These are phyloP conservation scores for Garrulus glandarius DNA, from an alignment of 2,797 vertebrate species.

Conservation along the genomic window DNA sequence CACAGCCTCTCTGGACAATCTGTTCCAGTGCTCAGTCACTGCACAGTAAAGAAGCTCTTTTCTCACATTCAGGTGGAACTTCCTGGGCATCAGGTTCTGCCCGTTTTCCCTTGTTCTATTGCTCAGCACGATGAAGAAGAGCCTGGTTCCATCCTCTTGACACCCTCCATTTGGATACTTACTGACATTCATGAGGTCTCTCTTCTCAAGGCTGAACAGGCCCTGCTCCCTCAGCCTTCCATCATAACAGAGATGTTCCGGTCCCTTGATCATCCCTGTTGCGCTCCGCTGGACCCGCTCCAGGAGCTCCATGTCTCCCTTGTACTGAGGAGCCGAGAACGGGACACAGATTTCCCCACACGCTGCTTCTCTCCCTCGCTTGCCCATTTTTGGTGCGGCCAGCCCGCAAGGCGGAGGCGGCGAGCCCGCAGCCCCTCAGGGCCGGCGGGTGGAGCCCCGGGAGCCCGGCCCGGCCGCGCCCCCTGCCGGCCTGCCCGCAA, in stretches of 20 bases:
- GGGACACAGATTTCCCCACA: not conserved
- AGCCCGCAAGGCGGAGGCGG: not conserved
- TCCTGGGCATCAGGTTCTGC: not conserved
- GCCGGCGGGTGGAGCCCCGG: not conserved
- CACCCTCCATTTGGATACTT: not conserved
- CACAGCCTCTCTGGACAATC: not conserved
- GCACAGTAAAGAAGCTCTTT: not conserved
- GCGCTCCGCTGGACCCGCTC: not conserved
- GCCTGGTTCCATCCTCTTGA: not conserved
- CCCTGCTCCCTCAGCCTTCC: not conserved
- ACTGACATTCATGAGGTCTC: too few species aligned
- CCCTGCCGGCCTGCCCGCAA: not conserved
- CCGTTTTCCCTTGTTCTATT: not conserved
- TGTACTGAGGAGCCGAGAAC: not conserved
- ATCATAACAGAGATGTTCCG: too few species aligned
- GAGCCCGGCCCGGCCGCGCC: not conserved
- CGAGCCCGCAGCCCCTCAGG: too few species aligned
- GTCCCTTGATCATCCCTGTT: too few species aligned
- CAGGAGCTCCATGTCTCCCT: not conserved
- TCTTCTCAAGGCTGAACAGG: not conserved
- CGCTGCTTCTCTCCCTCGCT: rapidly evolving
- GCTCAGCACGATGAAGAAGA: not conserved
- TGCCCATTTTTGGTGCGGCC: rapidly evolving
- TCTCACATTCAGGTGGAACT: not conserved
- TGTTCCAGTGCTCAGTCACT: not conserved